Percentiles rank a stretch among this genome's conserved stretches.
These are phyloP conservation scores for Drosophila subsilvestris DNA, from an alignment of 2,888 invertebrate genomes.

Conservation along the genomic window DNA sequence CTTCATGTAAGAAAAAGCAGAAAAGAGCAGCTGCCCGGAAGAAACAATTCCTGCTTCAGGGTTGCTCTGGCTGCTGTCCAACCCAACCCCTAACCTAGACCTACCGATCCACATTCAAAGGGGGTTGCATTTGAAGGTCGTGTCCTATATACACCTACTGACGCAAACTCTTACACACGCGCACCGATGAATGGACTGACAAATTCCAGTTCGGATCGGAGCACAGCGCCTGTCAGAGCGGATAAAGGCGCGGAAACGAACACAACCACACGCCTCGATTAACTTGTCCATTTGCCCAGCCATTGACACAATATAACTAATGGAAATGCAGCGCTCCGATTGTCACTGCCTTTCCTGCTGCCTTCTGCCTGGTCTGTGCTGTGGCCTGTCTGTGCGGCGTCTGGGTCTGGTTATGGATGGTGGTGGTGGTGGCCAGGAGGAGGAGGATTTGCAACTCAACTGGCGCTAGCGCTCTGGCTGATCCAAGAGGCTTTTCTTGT, in stretches of 20 bases:
- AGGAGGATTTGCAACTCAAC: constrained; percentile 25
- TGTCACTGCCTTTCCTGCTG: constrained; percentile 34
- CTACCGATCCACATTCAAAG: constrained; percentile 3
- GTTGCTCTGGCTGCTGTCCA: constrained; percentile 20
- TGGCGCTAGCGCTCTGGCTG: constrained; percentile 39
- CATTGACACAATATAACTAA: constrained; percentile 39
- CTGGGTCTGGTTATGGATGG: neutral
- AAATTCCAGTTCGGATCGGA: constrained; percentile 16
- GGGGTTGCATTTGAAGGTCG: constrained; percentile 52
- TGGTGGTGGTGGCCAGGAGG: constrained; percentile 12
- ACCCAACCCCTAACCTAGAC: constrained; percentile 18
- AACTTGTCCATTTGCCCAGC: constrained; percentile 43
- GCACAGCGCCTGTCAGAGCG: constrained; percentile 31
- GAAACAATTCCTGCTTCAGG: neutral
- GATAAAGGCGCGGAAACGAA: constrained; percentile 23
- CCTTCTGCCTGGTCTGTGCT: too few species aligned
- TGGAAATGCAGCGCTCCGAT: constrained; percentile 49
- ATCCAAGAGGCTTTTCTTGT: constrained; percentile 58
- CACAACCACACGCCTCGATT: constrained; percentile 29
- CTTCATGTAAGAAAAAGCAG: neutral
- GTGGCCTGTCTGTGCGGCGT: neutral
- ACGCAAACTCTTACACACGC: neutral
- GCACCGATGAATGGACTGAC: constrained; percentile 5
- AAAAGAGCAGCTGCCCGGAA: constrained; percentile 31
- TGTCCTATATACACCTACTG: constrained; percentile 29